Conservation (phyloP, 2,797 vertebrate species). For the Merluccius polli region DNA sequence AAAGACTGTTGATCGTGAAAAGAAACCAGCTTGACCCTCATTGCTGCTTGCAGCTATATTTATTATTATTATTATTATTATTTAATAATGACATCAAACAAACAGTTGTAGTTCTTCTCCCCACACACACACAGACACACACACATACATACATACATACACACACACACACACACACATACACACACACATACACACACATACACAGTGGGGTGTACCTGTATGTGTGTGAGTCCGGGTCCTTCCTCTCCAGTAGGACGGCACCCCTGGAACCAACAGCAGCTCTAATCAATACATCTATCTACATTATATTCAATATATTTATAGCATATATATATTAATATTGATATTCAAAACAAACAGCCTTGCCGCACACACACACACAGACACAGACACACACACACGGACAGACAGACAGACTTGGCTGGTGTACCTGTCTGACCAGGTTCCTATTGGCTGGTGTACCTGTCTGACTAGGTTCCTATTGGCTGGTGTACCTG, state of each 20-base stretch:
- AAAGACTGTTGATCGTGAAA: no score
- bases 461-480: neutral
- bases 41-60: no score
- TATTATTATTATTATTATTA: no score
- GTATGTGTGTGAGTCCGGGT: slow-evolving; percentile 54
- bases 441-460: neutral
- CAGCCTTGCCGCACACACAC: neutral
- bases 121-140: neutral
- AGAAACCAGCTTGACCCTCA: no score
- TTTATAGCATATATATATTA: neutral
- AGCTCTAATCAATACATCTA: neutral
- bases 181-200: neutral
- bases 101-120: no score
- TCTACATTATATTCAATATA: slow-evolving; percentile 32
- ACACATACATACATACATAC: neutral
- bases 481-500: neutral
- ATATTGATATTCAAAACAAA: neutral
- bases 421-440: neutral
- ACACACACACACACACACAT: neutral
- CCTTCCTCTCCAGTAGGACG: slow-evolving; percentile 60
- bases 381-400: no score
- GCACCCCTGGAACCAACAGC: slow-evolving; percentile 58
- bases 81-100: neutral
- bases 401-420: no score
- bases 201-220: slow-evolving; percentile 42